A percentile compares a stretch with the other conserved stretches of the same genome.
These are phyloP conservation scores for Geococcyx californianus DNA, from an alignment of 2,113 vertebrate species.

Conservation along the genomic window DNA sequence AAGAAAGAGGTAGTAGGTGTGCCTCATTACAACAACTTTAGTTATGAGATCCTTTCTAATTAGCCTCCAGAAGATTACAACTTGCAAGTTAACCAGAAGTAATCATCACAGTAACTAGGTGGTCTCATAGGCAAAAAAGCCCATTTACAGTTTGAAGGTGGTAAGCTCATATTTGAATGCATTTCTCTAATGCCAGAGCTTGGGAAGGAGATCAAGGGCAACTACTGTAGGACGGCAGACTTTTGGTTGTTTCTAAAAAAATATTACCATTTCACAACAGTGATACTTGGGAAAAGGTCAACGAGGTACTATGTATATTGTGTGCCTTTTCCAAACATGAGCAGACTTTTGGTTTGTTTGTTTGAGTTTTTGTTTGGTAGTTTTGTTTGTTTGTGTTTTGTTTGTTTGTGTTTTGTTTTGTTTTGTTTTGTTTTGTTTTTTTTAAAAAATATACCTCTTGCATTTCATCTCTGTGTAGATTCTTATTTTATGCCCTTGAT, in stretches of 20 bases:
- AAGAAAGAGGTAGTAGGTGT: slow-evolving; percentile 69
- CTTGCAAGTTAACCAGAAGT: slow-evolving; percentile 43
- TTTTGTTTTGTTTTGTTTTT: no score
- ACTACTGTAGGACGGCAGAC: background rate
- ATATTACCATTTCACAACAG: background rate
- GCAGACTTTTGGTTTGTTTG: background rate
- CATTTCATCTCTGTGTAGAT: background rate
- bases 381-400: no score
- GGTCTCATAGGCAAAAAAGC: background rate
- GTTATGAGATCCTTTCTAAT: slow-evolving; percentile 76
- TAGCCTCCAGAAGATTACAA: slow-evolving; percentile 74
- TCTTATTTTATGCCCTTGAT: background rate
- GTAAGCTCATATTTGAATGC: background rate
- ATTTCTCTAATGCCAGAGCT: background rate
- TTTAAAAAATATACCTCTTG: background rate
- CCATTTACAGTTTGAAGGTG: slow-evolving; percentile 36
- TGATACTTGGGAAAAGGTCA: background rate
- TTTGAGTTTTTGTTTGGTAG: background rate
- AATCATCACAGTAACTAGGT: slow-evolving; percentile 24
- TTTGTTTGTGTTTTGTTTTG: no score
- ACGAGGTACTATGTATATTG: background rate
- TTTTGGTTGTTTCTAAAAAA: background rate
- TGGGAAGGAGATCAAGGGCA: slow-evolving; percentile 1
- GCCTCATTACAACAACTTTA: slow-evolving; percentile 58
- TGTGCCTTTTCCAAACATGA: background rate